phyloP scores from a whole-genome alignment of 2,797 vertebrate species.

The Neosilurus hyrtlii region DNA sequence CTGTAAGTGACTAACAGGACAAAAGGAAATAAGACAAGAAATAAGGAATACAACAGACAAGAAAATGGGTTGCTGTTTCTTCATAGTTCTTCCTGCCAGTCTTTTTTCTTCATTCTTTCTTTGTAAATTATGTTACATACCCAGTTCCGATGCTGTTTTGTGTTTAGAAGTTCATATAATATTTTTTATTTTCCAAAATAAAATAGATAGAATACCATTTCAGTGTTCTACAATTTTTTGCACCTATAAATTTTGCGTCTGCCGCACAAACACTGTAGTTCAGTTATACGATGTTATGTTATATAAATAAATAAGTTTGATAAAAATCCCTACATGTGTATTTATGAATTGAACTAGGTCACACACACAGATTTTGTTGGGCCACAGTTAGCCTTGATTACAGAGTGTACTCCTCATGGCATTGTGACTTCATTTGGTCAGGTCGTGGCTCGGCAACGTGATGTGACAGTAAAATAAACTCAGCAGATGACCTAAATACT shows the following conservation, averaged over 20 bases:
- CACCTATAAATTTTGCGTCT: not conserved
- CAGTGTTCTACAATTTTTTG: conserved; percentile 5
- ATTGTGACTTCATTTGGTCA: no score
- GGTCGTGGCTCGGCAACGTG: no score
- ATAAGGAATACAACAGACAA: no score
- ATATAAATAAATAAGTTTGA: not conserved
- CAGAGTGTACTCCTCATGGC: no score
- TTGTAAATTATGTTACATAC: not conserved
- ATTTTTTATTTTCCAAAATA: not conserved
- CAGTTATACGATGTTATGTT: not conserved
- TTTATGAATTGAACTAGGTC: not conserved
- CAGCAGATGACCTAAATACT: no score
- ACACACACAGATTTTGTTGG: no score
- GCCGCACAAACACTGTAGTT: not conserved
- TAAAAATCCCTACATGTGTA: not conserved
- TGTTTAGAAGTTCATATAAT: conserved; percentile 5
- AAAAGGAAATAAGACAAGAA: not conserved
- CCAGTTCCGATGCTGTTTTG: not conserved
- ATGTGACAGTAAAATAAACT: no score
- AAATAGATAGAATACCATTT: not conserved
- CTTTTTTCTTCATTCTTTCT: not conserved
- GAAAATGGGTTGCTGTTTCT: not conserved
- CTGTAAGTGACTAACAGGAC: not conserved
- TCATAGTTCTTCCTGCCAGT: not conserved
- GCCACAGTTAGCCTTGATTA: no score